A percentile compares a stretch with the other conserved stretches of the same genome.
These are phyloP conservation scores for Nymphalis urticae DNA, from an alignment of 2,888 invertebrate genomes.

Conservation along the genomic window DNA sequence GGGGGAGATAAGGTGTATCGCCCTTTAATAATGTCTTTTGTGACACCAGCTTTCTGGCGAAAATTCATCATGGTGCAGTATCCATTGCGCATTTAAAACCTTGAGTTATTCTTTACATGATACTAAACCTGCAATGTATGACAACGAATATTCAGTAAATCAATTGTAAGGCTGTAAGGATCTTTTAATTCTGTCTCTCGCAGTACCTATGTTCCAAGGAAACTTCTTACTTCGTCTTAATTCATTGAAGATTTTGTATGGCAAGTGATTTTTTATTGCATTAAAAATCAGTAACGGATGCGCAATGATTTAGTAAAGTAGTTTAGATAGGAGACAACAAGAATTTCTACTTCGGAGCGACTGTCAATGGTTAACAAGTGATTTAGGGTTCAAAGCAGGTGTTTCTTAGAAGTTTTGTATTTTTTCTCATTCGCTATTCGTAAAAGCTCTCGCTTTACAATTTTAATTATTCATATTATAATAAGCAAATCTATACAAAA, in stretches of 20 bases:
- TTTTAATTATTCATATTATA: no score
- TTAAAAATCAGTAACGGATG: not conserved
- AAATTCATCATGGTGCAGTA: not conserved
- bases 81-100: not conserved
- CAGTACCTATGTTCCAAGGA: not conserved
- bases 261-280: not conserved
- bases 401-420: constrained; percentile 6
- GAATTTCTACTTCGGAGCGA: constrained; percentile 23
- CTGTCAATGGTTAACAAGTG: constrained; percentile 22
- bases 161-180: no score
- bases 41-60: not conserved
- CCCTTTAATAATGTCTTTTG: constrained; percentile 21
- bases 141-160: not conserved
- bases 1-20: constrained; percentile 28
- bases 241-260: constrained; percentile 2
- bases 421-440: not conserved
- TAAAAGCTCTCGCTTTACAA: not conserved
- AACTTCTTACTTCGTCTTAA: not conserved
- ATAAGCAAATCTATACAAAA: no score
- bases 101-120: not conserved
- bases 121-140: not conserved
- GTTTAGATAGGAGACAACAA: constrained; percentile 9
- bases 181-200: constrained; percentile 18
- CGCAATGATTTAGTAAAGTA: not conserved
- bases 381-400: constrained; percentile 30